Conservation (phyloP, 2,113 vertebrate species). For the Campylomormyrus tamandua region DNA sequence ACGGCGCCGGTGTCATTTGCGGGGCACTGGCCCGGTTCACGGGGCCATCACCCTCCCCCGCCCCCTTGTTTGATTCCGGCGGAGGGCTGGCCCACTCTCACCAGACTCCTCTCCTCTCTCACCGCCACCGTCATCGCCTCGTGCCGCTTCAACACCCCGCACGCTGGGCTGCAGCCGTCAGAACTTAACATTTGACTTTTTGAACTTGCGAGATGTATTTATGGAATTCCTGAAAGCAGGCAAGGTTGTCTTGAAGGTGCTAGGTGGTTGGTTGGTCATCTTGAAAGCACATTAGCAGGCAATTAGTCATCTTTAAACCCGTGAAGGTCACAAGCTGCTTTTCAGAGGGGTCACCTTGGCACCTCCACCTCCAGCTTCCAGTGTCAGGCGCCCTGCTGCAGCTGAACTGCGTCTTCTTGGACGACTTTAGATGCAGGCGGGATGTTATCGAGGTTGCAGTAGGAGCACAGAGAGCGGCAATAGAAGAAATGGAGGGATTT, state of each 20-base stretch:
- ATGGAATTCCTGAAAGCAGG: not conserved
- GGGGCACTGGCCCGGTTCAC: conserved; percentile 21
- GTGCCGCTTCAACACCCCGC: not conserved
- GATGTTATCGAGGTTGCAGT: not conserved
- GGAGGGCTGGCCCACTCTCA: conserved; percentile 21
- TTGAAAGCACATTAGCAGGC: not conserved
- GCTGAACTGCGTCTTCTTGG: not conserved
- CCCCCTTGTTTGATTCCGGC: not conserved
- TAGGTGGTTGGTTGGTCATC: not conserved
- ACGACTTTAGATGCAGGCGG: not conserved
- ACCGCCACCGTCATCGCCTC: not conserved
- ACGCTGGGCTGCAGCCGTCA: not conserved
- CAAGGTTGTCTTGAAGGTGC: not conserved
- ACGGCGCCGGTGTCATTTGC: conserved; percentile 51
- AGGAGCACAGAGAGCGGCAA: not conserved
- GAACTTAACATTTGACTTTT: not conserved
- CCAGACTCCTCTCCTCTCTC: conserved; percentile 58
- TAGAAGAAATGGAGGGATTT: not conserved
- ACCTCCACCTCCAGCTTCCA: not conserved
- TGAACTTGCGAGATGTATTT: not conserved
- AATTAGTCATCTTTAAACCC: not conserved
- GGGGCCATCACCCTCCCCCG: conserved; percentile 2
- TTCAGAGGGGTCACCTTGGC: not conserved
- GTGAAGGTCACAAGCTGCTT: not conserved
- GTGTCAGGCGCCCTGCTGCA: not conserved